Conservation (phyloP, 2,888 invertebrate genomes). For the Drosophila subquinaria region DNA sequence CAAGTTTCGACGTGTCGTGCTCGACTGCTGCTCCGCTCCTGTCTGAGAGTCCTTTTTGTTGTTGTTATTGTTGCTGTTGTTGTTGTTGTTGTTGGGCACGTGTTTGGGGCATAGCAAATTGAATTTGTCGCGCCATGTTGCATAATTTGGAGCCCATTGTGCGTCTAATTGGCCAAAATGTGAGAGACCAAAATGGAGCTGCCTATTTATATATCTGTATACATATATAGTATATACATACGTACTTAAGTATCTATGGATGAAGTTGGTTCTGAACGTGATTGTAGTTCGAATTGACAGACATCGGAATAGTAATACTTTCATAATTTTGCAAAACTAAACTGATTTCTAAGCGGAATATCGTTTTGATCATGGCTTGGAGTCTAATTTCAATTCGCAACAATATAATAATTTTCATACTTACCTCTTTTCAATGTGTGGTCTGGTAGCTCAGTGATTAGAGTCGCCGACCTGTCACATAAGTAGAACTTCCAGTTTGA, state of each 20-base stretch:
- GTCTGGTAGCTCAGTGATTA: too few species aligned
- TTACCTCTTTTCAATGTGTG: too few species aligned
- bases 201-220: conserved; percentile 3
- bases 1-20: conserved; percentile 71
- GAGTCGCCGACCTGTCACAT: too few species aligned
- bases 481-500: too few species aligned
- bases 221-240: not conserved
- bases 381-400: too few species aligned
- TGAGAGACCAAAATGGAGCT: conserved; percentile 45
- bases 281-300: not conserved
- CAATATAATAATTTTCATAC: too few species aligned
- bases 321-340: too few species aligned
- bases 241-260: not conserved
- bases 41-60: conserved; percentile 12
- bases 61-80: conserved; percentile 20
- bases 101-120: conserved; percentile 72
- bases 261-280: not conserved
- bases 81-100: conserved; percentile 61
- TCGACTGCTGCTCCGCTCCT: conserved; percentile 27
- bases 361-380: too few species aligned
- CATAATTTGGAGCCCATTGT: conserved; percentile 77
- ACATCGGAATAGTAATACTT: too few species aligned
- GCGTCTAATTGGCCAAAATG: conserved; percentile 76
- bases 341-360: too few species aligned
- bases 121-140: conserved; percentile 78